phyloP scores from a whole-genome alignment of 2,888 invertebrate genomes.

The Drosophila meridionalis region DNA sequence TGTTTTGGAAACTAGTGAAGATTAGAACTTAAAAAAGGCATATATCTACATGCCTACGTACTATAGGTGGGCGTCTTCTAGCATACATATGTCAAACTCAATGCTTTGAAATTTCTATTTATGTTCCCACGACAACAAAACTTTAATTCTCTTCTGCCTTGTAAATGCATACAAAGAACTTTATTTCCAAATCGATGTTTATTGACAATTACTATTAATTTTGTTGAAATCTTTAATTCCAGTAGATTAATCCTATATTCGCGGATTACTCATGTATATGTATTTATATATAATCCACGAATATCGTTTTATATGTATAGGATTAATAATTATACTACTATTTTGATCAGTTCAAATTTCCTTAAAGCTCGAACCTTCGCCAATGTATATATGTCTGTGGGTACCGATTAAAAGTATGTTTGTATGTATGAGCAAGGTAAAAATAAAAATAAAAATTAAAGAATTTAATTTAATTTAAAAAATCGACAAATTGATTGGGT shows the following conservation, averaged over 20 bases:
- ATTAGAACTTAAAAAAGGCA: neutral
- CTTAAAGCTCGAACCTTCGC: neutral
- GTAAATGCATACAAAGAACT: neutral
- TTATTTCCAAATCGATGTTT: neutral
- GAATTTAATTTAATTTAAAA: neutral
- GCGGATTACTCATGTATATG: no score
- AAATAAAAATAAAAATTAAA: neutral
- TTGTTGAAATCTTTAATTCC: neutral
- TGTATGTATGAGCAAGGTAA: conserved; percentile 1
- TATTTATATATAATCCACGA: neutral
- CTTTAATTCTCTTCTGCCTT: neutral
- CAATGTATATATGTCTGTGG: neutral
- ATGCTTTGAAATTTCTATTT: neutral
- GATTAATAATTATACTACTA: neutral
- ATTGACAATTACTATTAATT: neutral
- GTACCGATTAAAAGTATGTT: conserved; percentile 7
- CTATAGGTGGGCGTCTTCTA: neutral
- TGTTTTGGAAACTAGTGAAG: neutral
- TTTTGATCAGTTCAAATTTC: neutral
- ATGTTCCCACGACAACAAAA: neutral
- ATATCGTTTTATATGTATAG: neutral
- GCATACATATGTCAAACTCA: neutral
- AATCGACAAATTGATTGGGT: neutral
- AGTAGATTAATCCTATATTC: neutral
- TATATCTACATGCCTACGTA: no score